Conservation (phyloP, 2,888 invertebrate species). For the Dicyrtomina minuta region DNA sequence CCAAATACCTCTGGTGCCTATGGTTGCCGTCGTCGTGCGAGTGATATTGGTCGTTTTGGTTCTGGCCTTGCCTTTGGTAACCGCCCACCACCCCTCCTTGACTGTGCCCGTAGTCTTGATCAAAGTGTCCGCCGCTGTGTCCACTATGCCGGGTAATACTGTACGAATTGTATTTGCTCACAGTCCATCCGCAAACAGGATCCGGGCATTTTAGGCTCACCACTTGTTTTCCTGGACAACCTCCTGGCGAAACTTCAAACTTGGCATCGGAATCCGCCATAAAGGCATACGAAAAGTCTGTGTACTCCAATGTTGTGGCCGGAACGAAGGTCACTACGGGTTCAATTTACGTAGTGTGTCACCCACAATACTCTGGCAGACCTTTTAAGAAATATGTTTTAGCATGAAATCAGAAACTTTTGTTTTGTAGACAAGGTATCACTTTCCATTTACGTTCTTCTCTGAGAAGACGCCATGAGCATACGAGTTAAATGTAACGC, state of each 20-base stretch:
- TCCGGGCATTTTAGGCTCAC: conserved; percentile 37
- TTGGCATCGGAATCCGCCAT: conserved; percentile 28
- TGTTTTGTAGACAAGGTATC: conserved; percentile 42
- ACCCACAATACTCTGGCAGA: conserved; percentile 41
- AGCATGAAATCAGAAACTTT: conserved; percentile 29
- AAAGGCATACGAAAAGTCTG: conserved; percentile 19
- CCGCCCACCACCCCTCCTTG: background rate
- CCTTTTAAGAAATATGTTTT: conserved; percentile 32
- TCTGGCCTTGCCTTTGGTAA: background rate
- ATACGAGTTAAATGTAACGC: conserved; percentile 31
- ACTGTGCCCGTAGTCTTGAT: background rate
- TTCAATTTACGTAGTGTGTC: conserved; percentile 17
- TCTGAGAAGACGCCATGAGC: conserved; percentile 38
- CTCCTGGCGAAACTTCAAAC: too few relatives aligned
- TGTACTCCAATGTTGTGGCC: background rate
- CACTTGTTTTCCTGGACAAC: conserved; percentile 19
- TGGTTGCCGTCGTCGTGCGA: too few relatives aligned
- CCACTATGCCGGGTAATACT: background rate
- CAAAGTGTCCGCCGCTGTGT: too few relatives aligned
- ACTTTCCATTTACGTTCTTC: conserved; percentile 39
- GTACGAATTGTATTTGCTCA: conserved; percentile 21
- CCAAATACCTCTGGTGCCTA: conserved; percentile 15
- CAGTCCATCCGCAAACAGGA: conserved; percentile 37
- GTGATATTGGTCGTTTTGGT: too few relatives aligned
- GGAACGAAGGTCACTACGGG: background rate